A percentile compares a stretch with the other conserved stretches of the same genome.
These are phyloP conservation scores for Drosophila rufa DNA, from an alignment of 1,140 invertebrate species.

Conservation along the genomic window DNA sequence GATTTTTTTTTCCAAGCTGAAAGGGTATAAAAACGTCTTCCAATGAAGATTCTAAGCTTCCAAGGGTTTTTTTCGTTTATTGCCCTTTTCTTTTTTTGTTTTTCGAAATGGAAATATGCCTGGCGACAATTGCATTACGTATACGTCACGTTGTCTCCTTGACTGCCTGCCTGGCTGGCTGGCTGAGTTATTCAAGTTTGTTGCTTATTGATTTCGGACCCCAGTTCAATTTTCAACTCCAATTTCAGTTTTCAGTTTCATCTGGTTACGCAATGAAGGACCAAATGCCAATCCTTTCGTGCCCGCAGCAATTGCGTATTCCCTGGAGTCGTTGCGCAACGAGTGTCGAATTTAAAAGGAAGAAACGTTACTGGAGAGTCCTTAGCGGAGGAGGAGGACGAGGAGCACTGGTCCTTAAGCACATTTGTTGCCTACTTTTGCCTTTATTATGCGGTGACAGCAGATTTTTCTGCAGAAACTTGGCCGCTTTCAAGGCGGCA, in stretches of 20 bases:
- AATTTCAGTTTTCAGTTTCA: constrained; percentile 26
- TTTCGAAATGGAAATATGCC: constrained; percentile 19
- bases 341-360: constrained; percentile 39
- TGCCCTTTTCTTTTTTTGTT: background rate
- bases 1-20: background rate
- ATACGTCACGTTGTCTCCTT: constrained; percentile 53
- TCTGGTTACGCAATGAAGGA: constrained; percentile 19
- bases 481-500: background rate
- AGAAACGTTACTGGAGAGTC: constrained; percentile 13
- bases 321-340: constrained; percentile 58
- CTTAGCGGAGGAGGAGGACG: background rate
- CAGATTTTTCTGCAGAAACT: constrained; percentile 52
- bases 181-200: constrained; percentile 39
- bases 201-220: constrained; percentile 55
- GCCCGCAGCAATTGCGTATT: constrained; percentile 24
- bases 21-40: background rate
- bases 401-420: constrained; percentile 8
- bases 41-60: accelerated
- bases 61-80: background rate
- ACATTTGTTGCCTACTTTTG: constrained; percentile 48
- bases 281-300: constrained; percentile 50
- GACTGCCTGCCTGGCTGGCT: background rate
- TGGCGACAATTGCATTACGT: constrained; percentile 57
- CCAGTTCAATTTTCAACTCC: constrained; percentile 22
- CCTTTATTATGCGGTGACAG: constrained; percentile 56